Evolutionary conservation across 2,113 vertebrate species (phyloP), one percentile per base, ranked within the genome.

Genomic region (Rhinoptilus africanus): DNA sequence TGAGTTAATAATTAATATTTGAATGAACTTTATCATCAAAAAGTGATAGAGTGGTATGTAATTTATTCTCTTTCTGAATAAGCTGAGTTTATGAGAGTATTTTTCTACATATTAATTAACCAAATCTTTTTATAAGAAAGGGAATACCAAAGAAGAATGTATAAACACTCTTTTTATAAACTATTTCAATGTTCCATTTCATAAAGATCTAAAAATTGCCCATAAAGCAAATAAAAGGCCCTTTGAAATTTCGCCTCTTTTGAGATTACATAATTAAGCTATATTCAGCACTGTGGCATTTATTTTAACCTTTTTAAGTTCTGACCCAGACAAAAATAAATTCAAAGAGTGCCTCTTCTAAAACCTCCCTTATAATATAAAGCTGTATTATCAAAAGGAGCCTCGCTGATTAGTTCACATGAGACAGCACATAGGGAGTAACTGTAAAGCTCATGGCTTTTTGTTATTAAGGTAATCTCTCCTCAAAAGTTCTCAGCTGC

Each of bases 401-500:
- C 71, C 89, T 71, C 15, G 74, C 83, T 89, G 92, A 94, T 85
- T 88, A 95, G 90, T 51, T 87, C 89, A 93, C 37, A 72, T 4
- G 3, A 89, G 86, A 88, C 67, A 90, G 75, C 92, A 48, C 64
- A n/a, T n/a, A 68, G 75, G 59, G 91, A 96, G 74, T 19, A 93
- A 88, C 91, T 74, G 80, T 67, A 92, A 75, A 90, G 93, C 91
- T 91, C n/a, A 12, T 60, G 91, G 68, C 66, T 90, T 91, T 96
- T 77, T 90, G 47, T 97, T 90, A 93, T 92, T 90, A 89, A 95
- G 68, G 91, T 74, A 96, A 95, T 95, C 82, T 96, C 71, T 80
- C 62, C 93, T 94, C 64, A 85, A 45, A 95, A 88, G 76, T 88
- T 94, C 79, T 82, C 73, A 75, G 89, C 56, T 11, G 1, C 24